phyloP scores from a whole-genome alignment of 2,113 vertebrate genomes.

The Mastomys coucha region DNA sequence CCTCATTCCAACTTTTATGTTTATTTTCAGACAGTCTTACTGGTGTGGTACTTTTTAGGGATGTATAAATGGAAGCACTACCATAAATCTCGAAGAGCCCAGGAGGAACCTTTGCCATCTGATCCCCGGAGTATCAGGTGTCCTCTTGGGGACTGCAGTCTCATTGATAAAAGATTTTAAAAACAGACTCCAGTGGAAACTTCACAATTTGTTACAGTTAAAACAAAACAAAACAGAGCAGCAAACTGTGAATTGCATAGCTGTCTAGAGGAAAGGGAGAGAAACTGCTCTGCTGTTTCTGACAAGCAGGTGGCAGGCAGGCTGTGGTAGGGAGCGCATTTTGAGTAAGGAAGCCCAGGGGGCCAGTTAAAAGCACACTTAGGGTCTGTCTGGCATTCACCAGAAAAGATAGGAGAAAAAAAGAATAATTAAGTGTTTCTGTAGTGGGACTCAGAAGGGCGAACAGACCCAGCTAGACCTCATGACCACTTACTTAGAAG shows the following conservation, averaged over 20 bases:
- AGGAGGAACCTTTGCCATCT: not conserved
- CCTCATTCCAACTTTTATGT: not conserved
- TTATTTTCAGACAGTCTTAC: not conserved
- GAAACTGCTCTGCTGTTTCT: not conserved
- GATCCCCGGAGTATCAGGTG: not conserved
- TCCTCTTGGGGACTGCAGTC: not conserved
- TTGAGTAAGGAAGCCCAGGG: not conserved
- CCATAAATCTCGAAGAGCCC: not conserved
- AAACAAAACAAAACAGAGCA: not conserved
- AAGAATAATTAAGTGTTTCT: not conserved
- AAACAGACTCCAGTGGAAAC: not conserved
- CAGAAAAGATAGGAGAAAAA: not conserved
- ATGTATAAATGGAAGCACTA: not conserved
- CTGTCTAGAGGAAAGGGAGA: not conserved
- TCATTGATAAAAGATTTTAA: not conserved
- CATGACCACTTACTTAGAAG: not conserved
- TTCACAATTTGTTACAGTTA: not conserved
- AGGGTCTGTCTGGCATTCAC: not conserved
- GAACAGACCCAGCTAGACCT: not conserved
- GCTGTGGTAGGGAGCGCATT: not conserved
- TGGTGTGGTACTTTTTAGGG: not conserved
- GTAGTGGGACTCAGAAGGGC: not conserved
- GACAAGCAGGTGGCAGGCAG: not conserved
- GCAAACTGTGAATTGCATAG: not conserved
- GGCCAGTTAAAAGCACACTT: not conserved